Percentiles rank a stretch among this genome's conserved stretches.
Evolutionary conservation across 2,888 invertebrate species (phyloP).

Genomic region (Coelogynopora nodosa): DNA sequence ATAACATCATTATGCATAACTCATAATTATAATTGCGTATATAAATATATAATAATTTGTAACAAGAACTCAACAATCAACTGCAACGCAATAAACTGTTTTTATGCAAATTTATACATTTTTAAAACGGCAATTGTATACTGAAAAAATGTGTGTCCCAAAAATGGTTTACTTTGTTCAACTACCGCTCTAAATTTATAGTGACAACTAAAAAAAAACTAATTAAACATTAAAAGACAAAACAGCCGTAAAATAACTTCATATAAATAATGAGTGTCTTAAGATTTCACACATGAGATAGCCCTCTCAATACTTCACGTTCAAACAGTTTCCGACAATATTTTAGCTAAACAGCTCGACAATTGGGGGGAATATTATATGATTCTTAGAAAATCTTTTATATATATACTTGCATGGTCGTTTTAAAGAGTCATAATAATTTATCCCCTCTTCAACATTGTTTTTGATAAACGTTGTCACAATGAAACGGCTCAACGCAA

Average conservation of each 20-base stretch:
- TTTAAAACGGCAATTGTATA: too few relatives aligned
- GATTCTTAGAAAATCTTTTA: neutral
- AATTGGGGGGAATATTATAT: neutral
- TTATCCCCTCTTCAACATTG: neutral
- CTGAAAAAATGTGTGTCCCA: too few relatives aligned
- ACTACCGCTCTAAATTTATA: neutral
- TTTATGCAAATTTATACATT: too few relatives aligned
- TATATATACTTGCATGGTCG: neutral
- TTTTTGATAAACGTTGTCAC: constrained; percentile 8
- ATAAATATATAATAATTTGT: too few relatives aligned
- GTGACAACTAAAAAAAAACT: neutral
- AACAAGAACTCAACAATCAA: too few relatives aligned
- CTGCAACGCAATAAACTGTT: too few relatives aligned
- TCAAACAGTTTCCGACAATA: constrained; percentile 3
- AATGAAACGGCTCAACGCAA: neutral
- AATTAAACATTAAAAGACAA: neutral
- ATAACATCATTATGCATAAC: too few relatives aligned
- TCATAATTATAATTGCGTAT: too few relatives aligned
- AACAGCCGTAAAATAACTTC: neutral
- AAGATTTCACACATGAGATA: neutral
- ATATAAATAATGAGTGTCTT: neutral
- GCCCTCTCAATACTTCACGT: neutral
- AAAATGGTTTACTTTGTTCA: too few relatives aligned
- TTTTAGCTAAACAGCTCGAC: neutral
- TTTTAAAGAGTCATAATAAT: neutral